phyloP scores from a whole-genome alignment of 1,140 invertebrate species.

The Ptiloglossa arizonensis region DNA sequence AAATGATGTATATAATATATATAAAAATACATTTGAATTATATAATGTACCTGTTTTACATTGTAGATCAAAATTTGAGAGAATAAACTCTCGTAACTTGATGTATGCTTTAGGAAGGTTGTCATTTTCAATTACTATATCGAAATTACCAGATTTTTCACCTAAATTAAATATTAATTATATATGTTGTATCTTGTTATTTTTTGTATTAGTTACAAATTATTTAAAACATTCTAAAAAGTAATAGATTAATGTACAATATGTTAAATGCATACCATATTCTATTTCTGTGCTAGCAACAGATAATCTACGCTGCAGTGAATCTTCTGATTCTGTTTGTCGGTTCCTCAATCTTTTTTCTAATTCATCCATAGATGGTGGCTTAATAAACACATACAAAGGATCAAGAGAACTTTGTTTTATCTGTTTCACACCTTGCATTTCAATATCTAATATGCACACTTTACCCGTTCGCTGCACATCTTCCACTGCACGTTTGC shows the following conservation, averaged over 20 bases:
- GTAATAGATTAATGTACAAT: slow-evolving; percentile 1
- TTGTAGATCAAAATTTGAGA: slow-evolving; percentile 26
- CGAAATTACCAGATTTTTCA: slow-evolving; percentile 91
- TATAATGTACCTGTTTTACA: slow-evolving; percentile 26
- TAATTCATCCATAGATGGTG: slow-evolving; percentile 91
- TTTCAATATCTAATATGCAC: slow-evolving; percentile 97
- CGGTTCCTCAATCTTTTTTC: slow-evolving; percentile 89
- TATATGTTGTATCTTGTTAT: neutral
- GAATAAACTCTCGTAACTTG: slow-evolving; percentile 84
- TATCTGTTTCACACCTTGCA: slow-evolving; percentile 97
- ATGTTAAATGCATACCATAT: slow-evolving; percentile 85
- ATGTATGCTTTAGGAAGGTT: slow-evolving; percentile 93
- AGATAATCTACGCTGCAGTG: slow-evolving; percentile 88
- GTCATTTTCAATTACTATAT: slow-evolving; percentile 96
- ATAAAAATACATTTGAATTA: neutral
- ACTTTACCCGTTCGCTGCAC: slow-evolving; percentile 91
- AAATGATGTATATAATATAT: neutral
- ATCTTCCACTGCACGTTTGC: slow-evolving; percentile 92
- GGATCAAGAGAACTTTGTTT: slow-evolving; percentile 92
- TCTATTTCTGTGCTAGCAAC: slow-evolving; percentile 90
- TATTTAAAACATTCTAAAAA: too few species aligned
- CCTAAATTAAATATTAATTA: slow-evolving; percentile 80
- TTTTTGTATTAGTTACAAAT: too few species aligned
- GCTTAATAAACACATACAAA: slow-evolving; percentile 95
- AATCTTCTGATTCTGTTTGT: slow-evolving; percentile 95